A percentile compares a stretch with the other conserved stretches of the same genome.
phyloP scores from a whole-genome alignment of 2,113 vertebrate genomes.

The Pygoscelis adeliae region DNA sequence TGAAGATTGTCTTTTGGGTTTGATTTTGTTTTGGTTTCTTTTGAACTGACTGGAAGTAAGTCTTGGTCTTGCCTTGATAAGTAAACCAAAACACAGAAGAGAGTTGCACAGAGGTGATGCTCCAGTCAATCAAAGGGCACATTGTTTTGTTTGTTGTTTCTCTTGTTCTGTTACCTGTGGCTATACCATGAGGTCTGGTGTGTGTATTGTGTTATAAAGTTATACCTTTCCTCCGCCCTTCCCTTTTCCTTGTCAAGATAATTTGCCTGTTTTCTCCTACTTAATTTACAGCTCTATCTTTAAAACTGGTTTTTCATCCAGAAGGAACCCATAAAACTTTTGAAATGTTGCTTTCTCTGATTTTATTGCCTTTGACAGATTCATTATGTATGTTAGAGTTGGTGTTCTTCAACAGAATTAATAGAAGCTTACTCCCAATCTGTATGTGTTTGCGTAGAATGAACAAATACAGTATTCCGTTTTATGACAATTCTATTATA shows the following conservation, averaged over 20 bases:
- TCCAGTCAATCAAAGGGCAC: neutral
- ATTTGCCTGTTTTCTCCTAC: constrained; percentile 19
- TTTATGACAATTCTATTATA: constrained; percentile 71
- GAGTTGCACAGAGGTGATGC: neutral
- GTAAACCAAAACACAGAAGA: neutral
- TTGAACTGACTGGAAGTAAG: neutral
- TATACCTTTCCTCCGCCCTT: neutral
- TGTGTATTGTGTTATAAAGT: neutral
- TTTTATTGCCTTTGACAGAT: constrained; percentile 63
- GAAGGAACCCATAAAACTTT: constrained; percentile 51
- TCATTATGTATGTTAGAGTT: constrained; percentile 63
- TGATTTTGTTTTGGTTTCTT: neutral
- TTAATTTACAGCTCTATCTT: constrained; percentile 52
- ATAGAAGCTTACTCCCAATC: constrained; percentile 58
- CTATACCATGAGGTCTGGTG: neutral
- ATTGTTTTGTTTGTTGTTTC: neutral
- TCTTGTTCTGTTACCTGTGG: neutral
- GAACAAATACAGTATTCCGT: constrained; percentile 60
- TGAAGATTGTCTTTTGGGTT: neutral
- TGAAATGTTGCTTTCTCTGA: constrained; percentile 52
- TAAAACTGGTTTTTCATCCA: constrained; percentile 32
- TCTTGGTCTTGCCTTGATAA: neutral
- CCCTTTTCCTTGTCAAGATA: neutral
- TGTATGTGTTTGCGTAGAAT: constrained; percentile 66
- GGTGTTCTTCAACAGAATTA: constrained; percentile 67